phyloP scores from a whole-genome alignment of 2,113 vertebrate genomes.

The Atlantisia rogersi region DNA sequence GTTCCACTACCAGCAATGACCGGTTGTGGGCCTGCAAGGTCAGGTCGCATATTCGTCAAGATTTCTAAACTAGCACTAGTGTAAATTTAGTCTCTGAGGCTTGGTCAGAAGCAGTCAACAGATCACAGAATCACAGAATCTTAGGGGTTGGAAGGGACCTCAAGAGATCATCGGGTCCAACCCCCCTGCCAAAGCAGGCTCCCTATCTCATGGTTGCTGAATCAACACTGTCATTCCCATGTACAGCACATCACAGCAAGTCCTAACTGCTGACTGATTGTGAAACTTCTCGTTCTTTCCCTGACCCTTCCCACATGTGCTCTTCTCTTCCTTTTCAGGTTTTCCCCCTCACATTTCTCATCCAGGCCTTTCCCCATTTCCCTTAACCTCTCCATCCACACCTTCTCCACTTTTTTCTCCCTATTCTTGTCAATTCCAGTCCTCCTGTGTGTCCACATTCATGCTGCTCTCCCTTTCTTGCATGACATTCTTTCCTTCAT shows the following conservation, averaged over 20 bases:
- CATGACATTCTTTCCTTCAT: neutral
- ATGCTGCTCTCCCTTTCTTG: neutral
- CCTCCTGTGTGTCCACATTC: neutral
- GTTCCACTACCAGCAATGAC: neutral
- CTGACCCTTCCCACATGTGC: neutral
- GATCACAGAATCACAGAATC: no score
- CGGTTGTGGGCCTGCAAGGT: neutral
- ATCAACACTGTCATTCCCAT: neutral
- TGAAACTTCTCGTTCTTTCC: neutral
- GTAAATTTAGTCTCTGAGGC: neutral
- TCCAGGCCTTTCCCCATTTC: neutral
- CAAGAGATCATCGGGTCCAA: no score
- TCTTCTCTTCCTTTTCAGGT: neutral
- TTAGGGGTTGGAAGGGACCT: no score
- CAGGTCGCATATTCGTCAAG: neutral
- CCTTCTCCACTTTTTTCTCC: neutral
- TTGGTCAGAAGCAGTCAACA: neutral
- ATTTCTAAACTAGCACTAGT: neutral
- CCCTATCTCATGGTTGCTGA: conserved; percentile 11
- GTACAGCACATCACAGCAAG: neutral
- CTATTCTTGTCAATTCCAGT: neutral
- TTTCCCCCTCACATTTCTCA: neutral
- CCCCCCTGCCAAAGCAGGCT: no score
- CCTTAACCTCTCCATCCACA: neutral
- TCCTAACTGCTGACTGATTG: neutral